Conservation (phyloP, 2,888 invertebrate species). For the Thecocarcelia acutangulata region DNA sequence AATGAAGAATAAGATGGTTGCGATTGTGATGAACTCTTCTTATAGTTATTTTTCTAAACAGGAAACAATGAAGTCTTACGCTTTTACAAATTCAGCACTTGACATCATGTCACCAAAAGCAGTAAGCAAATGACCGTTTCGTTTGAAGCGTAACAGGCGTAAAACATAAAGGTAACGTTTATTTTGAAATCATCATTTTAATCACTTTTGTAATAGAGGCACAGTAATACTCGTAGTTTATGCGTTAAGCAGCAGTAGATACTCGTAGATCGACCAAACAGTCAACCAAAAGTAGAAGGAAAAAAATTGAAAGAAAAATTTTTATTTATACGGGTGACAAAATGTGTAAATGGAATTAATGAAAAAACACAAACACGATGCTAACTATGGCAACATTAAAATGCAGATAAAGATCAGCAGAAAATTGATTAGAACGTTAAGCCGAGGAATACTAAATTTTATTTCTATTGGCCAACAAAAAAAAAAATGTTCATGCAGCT, state of each 20-base stretch:
- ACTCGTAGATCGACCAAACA: constrained; percentile 40
- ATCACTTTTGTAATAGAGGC: constrained; percentile 42
- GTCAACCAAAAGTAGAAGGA: constrained; percentile 6
- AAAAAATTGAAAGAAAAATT: constrained; percentile 30
- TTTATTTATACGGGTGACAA: constrained; percentile 63
- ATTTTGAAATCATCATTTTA: constrained; percentile 33
- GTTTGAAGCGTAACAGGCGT: too few species aligned
- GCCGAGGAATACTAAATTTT: constrained; percentile 15
- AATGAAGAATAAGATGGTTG: constrained; percentile 19
- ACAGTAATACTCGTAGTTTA: neutral
- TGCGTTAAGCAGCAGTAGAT: constrained; percentile 36
- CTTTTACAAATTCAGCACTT: constrained; percentile 36
- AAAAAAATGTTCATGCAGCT: constrained; percentile 37
- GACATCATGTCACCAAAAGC: constrained; percentile 36
- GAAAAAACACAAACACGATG: constrained; percentile 19
- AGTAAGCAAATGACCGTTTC: neutral
- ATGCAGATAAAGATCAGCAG: constrained; percentile 53
- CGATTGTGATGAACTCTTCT: neutral
- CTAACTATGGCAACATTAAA: constrained; percentile 35
- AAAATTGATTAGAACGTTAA: constrained; percentile 58
- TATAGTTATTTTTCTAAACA: constrained; percentile 20
- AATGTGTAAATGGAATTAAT: constrained; percentile 54
- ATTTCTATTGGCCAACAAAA: constrained; percentile 19
- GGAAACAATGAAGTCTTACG: constrained; percentile 49
- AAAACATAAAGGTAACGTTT: constrained; percentile 43